phyloP scores from a whole-genome alignment of 2,888 invertebrate species.

The Argynnis bischoffii region DNA sequence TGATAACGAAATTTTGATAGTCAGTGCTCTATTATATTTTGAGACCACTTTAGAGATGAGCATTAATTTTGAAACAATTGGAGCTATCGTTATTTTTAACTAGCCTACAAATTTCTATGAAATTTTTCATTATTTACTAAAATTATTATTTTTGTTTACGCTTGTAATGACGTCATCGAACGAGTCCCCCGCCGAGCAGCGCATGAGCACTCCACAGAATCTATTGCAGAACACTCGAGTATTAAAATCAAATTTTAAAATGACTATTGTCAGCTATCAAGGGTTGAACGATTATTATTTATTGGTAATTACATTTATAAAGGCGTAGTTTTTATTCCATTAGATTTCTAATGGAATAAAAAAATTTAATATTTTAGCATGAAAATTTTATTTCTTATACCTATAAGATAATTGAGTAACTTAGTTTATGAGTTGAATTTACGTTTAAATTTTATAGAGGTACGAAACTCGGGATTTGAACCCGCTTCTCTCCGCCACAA shows the following conservation, averaged over 20 bases:
- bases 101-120: not conserved
- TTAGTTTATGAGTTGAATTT: too few relatives aligned
- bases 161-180: conserved; percentile 30
- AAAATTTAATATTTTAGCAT: too few relatives aligned
- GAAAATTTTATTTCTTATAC: too few relatives aligned
- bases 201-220: conserved; percentile 53
- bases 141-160: not conserved
- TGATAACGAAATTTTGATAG: conserved; percentile 18
- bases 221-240: conserved; percentile 63
- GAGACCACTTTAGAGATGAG: conserved; percentile 22
- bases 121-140: not conserved
- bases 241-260: conserved; percentile 56
- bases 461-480: too few relatives aligned
- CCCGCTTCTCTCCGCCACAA: too few relatives aligned
- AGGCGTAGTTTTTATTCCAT: too few relatives aligned
- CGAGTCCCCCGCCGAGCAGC: conserved; percentile 35
- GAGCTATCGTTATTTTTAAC: not conserved
- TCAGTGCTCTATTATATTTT: conserved; percentile 16
- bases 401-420: too few relatives aligned
- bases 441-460: too few relatives aligned
- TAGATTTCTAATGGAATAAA: too few relatives aligned
- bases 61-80: conserved; percentile 21
- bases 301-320: conserved; percentile 32
- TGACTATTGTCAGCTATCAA: conserved; percentile 39
- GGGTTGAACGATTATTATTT: conserved; percentile 41